Evolutionary conservation across 2,113 vertebrate genomes (phyloP).

Genomic region (Ariopsis seemanni): DNA sequence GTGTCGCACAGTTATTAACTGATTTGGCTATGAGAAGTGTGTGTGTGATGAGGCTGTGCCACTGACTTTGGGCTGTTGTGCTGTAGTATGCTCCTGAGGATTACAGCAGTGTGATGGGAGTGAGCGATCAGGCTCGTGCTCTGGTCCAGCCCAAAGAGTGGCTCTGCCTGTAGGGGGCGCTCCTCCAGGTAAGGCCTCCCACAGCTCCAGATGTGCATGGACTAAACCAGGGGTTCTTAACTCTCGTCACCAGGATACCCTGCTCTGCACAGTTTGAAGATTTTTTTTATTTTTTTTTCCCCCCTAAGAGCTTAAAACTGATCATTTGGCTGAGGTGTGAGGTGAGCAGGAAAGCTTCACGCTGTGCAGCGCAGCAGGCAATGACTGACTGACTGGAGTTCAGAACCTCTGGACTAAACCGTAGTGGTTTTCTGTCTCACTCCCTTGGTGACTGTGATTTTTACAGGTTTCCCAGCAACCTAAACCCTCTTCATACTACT

Average conservation of each 20-base stretch:
- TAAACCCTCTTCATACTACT: neutral
- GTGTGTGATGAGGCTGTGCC: constrained; percentile 52
- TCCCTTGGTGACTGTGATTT: neutral
- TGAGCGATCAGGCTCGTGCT: constrained; percentile 90
- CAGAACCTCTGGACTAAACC: neutral
- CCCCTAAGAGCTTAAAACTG: neutral
- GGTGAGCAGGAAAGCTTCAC: neutral
- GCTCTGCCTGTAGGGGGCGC: constrained; percentile 91
- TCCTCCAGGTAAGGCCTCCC: constrained; percentile 76
- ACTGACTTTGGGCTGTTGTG: constrained; percentile 75
- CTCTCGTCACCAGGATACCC: neutral
- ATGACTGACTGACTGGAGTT: neutral
- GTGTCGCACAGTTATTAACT: neutral
- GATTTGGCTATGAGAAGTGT: constrained; percentile 6
- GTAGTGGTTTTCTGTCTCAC: neutral
- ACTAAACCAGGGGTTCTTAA: constrained; percentile 32
- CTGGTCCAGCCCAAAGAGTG: constrained; percentile 98
- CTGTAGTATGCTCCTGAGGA: constrained; percentile 93
- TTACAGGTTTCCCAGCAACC: constrained; percentile 11
- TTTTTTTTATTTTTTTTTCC: too few relatives aligned
- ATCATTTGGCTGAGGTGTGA: neutral
- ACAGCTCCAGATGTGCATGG: constrained; percentile 56
- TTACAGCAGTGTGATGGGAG: constrained; percentile 90
- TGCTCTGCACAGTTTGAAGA: constrained; percentile 4
- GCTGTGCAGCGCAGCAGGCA: neutral